Evolutionary conservation across 1,140 invertebrate genomes (phyloP).

Genomic region (Drosophila equinoxialis): DNA sequence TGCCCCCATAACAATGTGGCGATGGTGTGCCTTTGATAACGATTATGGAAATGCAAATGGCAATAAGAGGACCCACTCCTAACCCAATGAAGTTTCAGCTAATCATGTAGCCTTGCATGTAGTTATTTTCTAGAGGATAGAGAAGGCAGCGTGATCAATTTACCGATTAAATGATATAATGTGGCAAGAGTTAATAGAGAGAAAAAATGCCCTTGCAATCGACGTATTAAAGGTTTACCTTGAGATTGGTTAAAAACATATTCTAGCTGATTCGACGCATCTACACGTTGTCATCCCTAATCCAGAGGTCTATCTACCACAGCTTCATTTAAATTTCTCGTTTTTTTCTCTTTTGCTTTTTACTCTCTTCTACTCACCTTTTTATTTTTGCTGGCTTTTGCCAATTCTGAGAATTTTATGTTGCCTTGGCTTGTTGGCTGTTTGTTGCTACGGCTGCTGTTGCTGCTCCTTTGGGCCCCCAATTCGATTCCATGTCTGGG

Average conservation of each 20-base stretch:
- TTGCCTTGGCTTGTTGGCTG: slow-evolving; percentile 21
- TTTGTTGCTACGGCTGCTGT: slow-evolving; percentile 23
- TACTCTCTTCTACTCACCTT: slow-evolving; percentile 5
- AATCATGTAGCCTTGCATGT: slow-evolving; percentile 47
- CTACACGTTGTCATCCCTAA: slow-evolving; percentile 1
- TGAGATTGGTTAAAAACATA: no score
- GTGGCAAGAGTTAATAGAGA: no score
- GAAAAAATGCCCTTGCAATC: no score
- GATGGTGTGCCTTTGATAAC: slow-evolving; percentile 69
- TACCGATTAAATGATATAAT: no score
- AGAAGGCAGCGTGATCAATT: neutral
- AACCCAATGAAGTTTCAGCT: slow-evolving; percentile 37
- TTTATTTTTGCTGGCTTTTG: slow-evolving; percentile 34
- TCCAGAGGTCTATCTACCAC: slow-evolving; percentile 33
- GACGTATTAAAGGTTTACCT: no score
- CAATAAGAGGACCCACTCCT: neutral
- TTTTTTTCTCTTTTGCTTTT: slow-evolving; percentile 28
- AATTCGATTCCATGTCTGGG: slow-evolving; percentile 52
- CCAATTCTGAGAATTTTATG: slow-evolving; percentile 65
- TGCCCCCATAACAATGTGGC: slow-evolving; percentile 29
- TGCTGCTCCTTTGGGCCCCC: slow-evolving; percentile 38
- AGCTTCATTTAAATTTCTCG: slow-evolving; percentile 75
- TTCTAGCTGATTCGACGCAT: neutral
- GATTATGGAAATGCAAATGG: slow-evolving; percentile 52
- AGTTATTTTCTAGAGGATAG: slow-evolving; percentile 1